Evolutionary conservation across 2,113 vertebrate species (phyloP).

Genomic region (Pteropus alecto): DNA sequence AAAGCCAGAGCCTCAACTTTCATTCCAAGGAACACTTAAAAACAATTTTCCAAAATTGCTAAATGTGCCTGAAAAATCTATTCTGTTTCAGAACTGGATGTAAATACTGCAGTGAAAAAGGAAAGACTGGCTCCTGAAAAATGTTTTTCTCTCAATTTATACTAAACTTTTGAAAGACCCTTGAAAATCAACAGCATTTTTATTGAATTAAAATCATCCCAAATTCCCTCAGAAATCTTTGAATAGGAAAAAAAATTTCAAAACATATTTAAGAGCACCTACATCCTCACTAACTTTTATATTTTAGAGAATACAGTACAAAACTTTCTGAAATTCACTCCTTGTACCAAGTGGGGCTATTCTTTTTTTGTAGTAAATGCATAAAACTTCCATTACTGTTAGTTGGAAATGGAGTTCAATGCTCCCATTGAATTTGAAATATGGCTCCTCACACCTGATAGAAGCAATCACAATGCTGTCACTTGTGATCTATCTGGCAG

Average conservation of each 20-base stretch:
- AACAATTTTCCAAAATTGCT: slow-evolving; percentile 30
- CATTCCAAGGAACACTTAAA: slow-evolving; percentile 22
- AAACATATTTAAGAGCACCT: neutral
- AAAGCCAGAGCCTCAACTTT: slow-evolving; percentile 43
- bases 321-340: neutral
- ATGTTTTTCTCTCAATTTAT: neutral
- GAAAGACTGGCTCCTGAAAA: neutral
- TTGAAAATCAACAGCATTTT: neutral
- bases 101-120: neutral
- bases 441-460: neutral
- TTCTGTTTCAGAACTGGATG: neutral
- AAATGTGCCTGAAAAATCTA: neutral
- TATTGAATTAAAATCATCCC: neutral
- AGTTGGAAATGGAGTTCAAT: neutral
- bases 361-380: neutral
- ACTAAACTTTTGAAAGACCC: neutral
- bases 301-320: neutral
- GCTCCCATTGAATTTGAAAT: neutral
- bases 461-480: neutral
- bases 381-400: neutral
- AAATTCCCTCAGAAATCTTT: neutral
- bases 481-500: neutral
- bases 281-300: neutral
- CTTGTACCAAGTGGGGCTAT: neutral
- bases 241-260: neutral